phyloP scores from a whole-genome alignment of 2,113 vertebrate species.

The Zosterops lateralis region DNA sequence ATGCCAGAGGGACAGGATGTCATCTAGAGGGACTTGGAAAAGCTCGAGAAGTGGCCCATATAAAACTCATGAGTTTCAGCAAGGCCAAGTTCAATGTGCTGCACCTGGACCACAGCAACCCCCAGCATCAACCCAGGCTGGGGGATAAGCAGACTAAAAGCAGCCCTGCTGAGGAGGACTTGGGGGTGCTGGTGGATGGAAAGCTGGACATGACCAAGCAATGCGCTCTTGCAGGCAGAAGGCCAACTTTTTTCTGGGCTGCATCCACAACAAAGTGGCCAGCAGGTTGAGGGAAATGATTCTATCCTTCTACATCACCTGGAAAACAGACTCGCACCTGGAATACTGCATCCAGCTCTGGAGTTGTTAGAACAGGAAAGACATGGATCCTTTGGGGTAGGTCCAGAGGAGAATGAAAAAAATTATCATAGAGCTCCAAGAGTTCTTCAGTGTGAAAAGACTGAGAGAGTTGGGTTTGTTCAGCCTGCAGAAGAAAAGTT shows the following conservation, averaged over 20 bases:
- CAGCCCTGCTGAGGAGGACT: fast-evolving
- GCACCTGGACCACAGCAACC: fast-evolving
- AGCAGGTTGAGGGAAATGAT: background rate
- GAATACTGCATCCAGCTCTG: background rate
- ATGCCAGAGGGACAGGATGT: background rate
- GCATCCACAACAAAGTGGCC: background rate
- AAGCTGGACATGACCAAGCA: background rate
- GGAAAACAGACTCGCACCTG: background rate
- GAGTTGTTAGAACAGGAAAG: fast-evolving
- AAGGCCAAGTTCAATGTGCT: background rate
- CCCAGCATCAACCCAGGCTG: fast-evolving
- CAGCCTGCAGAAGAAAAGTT: background rate
- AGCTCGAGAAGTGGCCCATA: background rate
- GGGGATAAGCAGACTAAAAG: background rate
- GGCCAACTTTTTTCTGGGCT: too few species aligned
- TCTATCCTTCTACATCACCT: fast-evolving
- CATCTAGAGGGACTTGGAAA: background rate
- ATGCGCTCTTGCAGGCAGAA: background rate
- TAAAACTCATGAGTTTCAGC: background rate
- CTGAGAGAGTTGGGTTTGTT: background rate
- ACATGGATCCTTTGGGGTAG: fast-evolving
- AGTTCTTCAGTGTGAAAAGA: background rate
- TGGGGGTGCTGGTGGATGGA: background rate
- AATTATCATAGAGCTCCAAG: fast-evolving
- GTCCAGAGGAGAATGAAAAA: background rate